phyloP scores from a whole-genome alignment of 1,140 invertebrate species.

The Rhagoletis zephyria region DNA sequence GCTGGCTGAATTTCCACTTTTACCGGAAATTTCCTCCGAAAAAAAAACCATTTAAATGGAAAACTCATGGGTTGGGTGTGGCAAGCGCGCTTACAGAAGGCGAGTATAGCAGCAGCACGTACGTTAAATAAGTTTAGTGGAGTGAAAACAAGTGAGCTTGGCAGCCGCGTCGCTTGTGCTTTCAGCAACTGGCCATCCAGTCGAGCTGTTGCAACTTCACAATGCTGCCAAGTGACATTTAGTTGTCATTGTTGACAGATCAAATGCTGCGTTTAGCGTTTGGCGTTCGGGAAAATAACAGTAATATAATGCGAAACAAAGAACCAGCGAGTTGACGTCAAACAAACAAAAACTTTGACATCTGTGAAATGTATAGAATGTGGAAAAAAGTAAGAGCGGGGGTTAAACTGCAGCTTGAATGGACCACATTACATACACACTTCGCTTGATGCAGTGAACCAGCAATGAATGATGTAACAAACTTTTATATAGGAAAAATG shows the following conservation, averaged over 20 bases:
- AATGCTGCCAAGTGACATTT: slow-evolving; percentile 33
- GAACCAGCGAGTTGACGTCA: neutral
- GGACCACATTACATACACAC: neutral
- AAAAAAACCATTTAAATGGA: neutral
- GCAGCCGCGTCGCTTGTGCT: neutral
- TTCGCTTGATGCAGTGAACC: neutral
- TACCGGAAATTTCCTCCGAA: slow-evolving; percentile 35
- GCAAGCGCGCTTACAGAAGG: neutral
- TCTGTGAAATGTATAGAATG: neutral
- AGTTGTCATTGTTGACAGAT: slow-evolving; percentile 50
- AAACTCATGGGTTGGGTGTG: slow-evolving; percentile 21
- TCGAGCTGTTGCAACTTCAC: neutral
- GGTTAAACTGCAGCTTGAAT: neutral
- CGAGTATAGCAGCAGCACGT: neutral
- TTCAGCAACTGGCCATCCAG: neutral
- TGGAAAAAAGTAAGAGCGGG: neutral
- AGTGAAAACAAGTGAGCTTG: slow-evolving; percentile 27
- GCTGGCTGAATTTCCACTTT: slow-evolving; percentile 29
- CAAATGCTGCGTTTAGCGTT: neutral
- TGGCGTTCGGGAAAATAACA: neutral
- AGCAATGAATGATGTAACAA: neutral
- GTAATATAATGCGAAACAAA: neutral
- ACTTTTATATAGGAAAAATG: neutral
- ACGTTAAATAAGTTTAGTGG: neutral
- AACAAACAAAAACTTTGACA: slow-evolving; percentile 38